Evolutionary conservation across 2,888 invertebrate species (phyloP), one percentile per base, ranked within the genome.

Genomic region (Scaptomyza tumidula): DNA sequence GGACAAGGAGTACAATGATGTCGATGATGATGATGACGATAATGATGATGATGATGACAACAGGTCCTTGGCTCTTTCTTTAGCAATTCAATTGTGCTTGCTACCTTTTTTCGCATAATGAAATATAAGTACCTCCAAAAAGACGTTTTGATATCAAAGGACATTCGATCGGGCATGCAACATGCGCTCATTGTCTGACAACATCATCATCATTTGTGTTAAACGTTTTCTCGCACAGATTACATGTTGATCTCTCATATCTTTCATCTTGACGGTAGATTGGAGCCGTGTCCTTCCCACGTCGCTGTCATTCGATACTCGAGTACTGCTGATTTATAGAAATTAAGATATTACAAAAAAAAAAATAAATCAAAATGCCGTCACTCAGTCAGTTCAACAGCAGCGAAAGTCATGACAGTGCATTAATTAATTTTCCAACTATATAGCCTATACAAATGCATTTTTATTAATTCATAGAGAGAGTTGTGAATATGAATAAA

Each of bases 301-400:
- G 88, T 88, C 90, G 86, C 77, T 73, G 90, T 83, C 78, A 90
- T 86, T 62, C 69, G 89, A 91, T 90, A 86, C 50, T 35, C 29
- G 29, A 29, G 29, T 29, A 6, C 29, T 29, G 29, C 29, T 29
- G 29, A 29, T 29, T 29, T 29, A 29, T 29, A 29, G 72, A 79
- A 71, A 57, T 46, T 48, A 52, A 73, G 44, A 35, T n/a, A 37
- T 35, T 45, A 39, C 9, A 33, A 80, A 89, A 81, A 86, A 89
- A 80, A 86, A 90, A 90, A 90, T 90, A 86, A 89, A 87, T 88
- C 86, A 88, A 90, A 90, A 86, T 82, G 90, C 82, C 78, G 77
- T 77, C 78, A 81, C 74, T 85, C 85, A 89, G 75, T 75, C 85
- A 89, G 71, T 70, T 35, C 81, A 89, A 41, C 41, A 56, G 65